These are phyloP conservation scores for Neosalanx taihuensis DNA, from an alignment of 2,797 vertebrate genomes.

Conservation along the genomic window DNA sequence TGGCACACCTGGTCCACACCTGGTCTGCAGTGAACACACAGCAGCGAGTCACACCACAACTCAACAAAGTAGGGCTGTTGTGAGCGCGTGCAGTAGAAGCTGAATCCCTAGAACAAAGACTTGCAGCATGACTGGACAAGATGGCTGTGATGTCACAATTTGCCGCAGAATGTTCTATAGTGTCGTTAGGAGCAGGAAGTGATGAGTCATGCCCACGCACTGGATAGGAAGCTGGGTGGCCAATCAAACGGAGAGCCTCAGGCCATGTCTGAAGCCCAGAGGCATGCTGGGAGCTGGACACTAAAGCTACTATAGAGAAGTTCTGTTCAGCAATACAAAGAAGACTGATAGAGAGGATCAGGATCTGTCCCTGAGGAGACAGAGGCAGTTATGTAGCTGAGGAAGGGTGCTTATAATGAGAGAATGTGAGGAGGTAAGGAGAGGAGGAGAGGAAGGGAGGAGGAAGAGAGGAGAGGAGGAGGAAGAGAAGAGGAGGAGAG, in stretches of 20 bases:
- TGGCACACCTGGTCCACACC: neutral
- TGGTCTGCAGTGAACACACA: neutral
- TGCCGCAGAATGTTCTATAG: slow-evolving; percentile 30
- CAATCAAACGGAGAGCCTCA: slow-evolving; percentile 50
- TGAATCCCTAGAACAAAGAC: slow-evolving; percentile 51
- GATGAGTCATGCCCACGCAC: slow-evolving; percentile 58
- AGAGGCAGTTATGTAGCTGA: slow-evolving; percentile 11
- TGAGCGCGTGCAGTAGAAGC: slow-evolving; percentile 37
- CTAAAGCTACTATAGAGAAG: slow-evolving; percentile 60
- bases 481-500: neutral
- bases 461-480: too few relatives aligned
- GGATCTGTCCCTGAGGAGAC: slow-evolving; percentile 27
- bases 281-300: slow-evolving; percentile 32
- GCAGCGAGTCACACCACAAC: slow-evolving; percentile 24
- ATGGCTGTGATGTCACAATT: slow-evolving; percentile 52
- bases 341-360: too few relatives aligned
- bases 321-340: slow-evolving; percentile 21
- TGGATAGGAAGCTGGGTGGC: slow-evolving; percentile 59
- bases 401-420: slow-evolving; percentile 43
- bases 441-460: too few relatives aligned
- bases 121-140: slow-evolving; percentile 46
- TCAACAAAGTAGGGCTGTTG: slow-evolving; percentile 15
- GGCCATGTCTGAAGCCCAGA: slow-evolving; percentile 27
- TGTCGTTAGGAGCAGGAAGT: slow-evolving; percentile 43
- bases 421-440: neutral